Base-by-base conservation (phyloP, 2,888 invertebrate genomes). In the Chalcis sispes region DNA sequence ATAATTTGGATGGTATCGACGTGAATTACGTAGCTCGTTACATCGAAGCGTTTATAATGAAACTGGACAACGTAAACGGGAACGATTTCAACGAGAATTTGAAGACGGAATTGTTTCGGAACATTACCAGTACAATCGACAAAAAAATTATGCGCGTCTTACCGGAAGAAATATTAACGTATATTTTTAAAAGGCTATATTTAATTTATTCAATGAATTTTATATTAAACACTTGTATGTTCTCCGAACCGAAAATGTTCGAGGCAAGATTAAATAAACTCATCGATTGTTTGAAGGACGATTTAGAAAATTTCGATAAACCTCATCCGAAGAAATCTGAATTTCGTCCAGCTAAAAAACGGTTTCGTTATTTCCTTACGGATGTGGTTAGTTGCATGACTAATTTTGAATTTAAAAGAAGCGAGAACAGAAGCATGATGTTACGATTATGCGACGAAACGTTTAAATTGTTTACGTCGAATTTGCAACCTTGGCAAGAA, bases 1-100 rank as follows among this genome's bases (percentile, higher is more conserved):
- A 23, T 23, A 89, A 20, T 15, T n/a, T 59, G 15, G 4, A 59
- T 8, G 2, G 15, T 13, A 15, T 42, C 1, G 23, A 23, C 23
- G 15, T 2, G 2, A 7, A 42, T 2, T 42, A 42, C 15, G 42
- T 42, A 8, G 2, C 2, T 2, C 42, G 7, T 7, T 42, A 42
- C 15, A 13, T 42, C 13, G 4, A 8, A 42, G 15, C 7, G 13
- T 42, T 8, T 13, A 2, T 13, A 13, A 42, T 8, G 15, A 42
- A 42, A 42, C 15, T 42, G 2, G 13, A 42, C n/a, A n/a, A n/a
- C n/a, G n/a, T n/a, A n/a, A n/a, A n/a, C n/a, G n/a, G n/a, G n/a
- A n/a, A n/a, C n/a, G n/a, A n/a, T n/a, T n/a, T n/a, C n/a, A n/a
- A n/a, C n/a, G n/a, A n/a, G n/a, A n/a, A n/a, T n/a, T n/a, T 42